Evolutionary conservation across 2,113 vertebrate species (phyloP).

Genomic region (Equus quagga): DNA sequence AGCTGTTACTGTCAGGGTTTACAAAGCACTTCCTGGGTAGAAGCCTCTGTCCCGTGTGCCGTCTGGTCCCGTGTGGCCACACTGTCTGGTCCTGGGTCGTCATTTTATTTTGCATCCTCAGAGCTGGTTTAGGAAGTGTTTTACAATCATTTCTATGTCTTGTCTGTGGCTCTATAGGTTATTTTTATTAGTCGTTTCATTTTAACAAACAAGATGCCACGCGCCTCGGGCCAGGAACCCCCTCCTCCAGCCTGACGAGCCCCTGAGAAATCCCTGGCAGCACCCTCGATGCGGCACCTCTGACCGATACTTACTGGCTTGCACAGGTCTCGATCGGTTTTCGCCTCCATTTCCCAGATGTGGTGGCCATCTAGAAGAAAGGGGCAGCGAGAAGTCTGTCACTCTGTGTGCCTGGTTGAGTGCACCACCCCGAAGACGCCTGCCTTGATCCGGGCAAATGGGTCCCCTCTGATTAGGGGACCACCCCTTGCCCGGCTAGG

Average conservation of each 20-base stretch:
- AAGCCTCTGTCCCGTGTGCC: accelerated
- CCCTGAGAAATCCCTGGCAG: too few relatives aligned
- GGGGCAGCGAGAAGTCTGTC: slow-evolving; percentile 32
- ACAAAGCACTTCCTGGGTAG: neutral
- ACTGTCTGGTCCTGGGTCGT: too few relatives aligned
- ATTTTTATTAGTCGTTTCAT: neutral
- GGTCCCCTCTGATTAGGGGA: too few relatives aligned
- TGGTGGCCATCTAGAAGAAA: slow-evolving; percentile 96
- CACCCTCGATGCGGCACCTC: neutral
- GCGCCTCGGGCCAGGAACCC: neutral
- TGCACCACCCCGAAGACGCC: accelerated
- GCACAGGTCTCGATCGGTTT: slow-evolving; percentile 95
- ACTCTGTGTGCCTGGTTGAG: neutral
- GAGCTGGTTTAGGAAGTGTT: neutral
- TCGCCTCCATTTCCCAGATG: slow-evolving; percentile 98
- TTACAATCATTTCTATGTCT: neutral
- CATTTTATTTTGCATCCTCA: neutral
- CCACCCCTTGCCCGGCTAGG: accelerated
- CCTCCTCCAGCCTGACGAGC: too few relatives aligned
- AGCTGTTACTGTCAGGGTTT: neutral
- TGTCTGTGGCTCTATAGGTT: too few relatives aligned
- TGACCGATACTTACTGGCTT: slow-evolving; percentile 93
- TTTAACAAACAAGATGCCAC: neutral
- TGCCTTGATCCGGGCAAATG: neutral
- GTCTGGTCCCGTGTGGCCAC: neutral